Evolutionary conservation across 2,113 vertebrate species (phyloP), one percentile per base, ranked within the genome.

Genomic region (Corythaeola cristata): DNA sequence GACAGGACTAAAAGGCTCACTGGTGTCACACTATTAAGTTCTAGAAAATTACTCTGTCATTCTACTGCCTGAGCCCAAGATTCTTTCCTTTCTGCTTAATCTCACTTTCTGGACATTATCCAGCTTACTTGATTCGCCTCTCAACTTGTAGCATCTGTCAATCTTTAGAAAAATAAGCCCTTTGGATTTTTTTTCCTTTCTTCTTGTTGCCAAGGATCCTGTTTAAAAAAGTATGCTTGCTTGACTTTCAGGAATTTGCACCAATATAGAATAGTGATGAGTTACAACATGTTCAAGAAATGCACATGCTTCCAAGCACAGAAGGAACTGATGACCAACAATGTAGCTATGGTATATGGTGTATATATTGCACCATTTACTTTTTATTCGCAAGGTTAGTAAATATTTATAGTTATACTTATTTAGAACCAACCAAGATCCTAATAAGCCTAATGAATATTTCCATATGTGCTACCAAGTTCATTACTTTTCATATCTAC

Each of bases 71-170:
- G 32, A 92, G 78, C 37, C 71, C 45, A 67, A 60, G 89, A 96
- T 77, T 93, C 74, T 88, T 92, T 96, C 74, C 50, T 95, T 95
- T 93, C 67, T 80, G 80, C 49, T 95, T 97, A 93, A 96, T 95
- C 92, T 92, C 55, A 76, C 74, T 97, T 95, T 88, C 91, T 97
- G 96, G 97, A 87, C 55, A 53, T 94, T 81, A 85, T 96, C 94
- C 96, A 96, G 69, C 15, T 88, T 74, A 85, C 44, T 77, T 49
- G 53, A 93, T 86, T 96, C 83, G 84, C 77, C 79, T 94, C 93
- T 93, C 72, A 96, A 96, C 88, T 85, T 88, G 93, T 71, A 87
- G 81, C 85, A 88, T 95, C 88, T 68, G 89, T 95, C 84, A n/a
- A 96, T 78, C 92, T 96, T 86, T 41, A 93, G 79, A 88, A 82